Evolutionary conservation across 1,140 invertebrate species (phyloP).

Genomic region (Calephelis virginiensis): DNA sequence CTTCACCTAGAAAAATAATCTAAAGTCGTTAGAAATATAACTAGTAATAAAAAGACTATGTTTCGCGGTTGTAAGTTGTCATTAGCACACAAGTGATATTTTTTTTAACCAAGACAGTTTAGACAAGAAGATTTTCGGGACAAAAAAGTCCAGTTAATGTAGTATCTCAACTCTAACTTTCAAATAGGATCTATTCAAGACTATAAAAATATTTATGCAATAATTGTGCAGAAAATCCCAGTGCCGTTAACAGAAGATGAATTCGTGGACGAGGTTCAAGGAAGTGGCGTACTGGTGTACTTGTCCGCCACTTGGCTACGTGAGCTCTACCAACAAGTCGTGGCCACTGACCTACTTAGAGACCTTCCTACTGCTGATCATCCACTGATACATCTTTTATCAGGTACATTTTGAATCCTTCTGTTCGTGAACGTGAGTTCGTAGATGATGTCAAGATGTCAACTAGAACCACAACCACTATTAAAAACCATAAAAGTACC

Average conservation of each 20-base stretch:
- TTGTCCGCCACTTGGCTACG: constrained; percentile 94
- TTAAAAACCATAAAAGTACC: constrained; percentile 16
- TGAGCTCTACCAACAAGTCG: constrained; percentile 92
- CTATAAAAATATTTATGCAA: not conserved
- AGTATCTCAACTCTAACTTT: too few relatives aligned
- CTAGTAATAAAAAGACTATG: too few relatives aligned
- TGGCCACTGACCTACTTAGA: constrained; percentile 87
- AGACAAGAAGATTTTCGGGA: too few relatives aligned
- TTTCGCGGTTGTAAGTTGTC: too few relatives aligned
- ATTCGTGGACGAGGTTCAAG: constrained; percentile 94
- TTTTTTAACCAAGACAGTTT: too few relatives aligned
- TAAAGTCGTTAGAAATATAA: too few relatives aligned
- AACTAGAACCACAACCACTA: not conserved
- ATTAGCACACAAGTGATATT: too few relatives aligned
- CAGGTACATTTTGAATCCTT: constrained; percentile 77
- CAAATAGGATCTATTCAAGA: too few relatives aligned
- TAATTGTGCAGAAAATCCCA: constrained; percentile 75
- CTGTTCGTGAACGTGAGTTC: too few relatives aligned
- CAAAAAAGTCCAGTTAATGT: too few relatives aligned
- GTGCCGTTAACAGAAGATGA: constrained; percentile 85
- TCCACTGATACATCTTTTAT: constrained; percentile 87
- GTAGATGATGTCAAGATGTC: too few relatives aligned
- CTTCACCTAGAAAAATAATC: too few relatives aligned
- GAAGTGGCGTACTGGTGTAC: constrained; percentile 93
- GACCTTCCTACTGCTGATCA: constrained; percentile 59